phyloP scores from a whole-genome alignment of 1,140 invertebrate genomes.

The Cardiocondyla obscurior region DNA sequence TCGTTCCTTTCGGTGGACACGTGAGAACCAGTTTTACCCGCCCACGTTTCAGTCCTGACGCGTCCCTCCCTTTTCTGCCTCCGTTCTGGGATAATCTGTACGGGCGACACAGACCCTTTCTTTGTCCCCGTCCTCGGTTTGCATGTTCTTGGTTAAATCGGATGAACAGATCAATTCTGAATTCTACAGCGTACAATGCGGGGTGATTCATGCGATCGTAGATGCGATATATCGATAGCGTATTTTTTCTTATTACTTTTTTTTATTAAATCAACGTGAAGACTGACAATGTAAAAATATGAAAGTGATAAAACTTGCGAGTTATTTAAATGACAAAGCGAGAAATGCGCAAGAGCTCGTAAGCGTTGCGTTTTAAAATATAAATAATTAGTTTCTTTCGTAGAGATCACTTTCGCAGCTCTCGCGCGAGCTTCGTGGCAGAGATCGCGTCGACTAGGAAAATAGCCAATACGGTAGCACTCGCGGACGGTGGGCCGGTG shows the following conservation, averaged over 20 bases:
- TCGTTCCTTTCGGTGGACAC: conserved; percentile 47
- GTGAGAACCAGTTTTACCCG: conserved; percentile 76
- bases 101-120: neutral
- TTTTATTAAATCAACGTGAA: neutral
- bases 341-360: neutral
- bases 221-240: neutral
- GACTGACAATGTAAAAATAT: neutral
- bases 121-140: conserved; percentile 34
- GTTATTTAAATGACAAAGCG: neutral
- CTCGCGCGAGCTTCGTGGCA: conserved; percentile 53
- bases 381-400: neutral
- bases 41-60: conserved; percentile 68
- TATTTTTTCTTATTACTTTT: neutral
- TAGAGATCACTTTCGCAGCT: conserved; percentile 19
- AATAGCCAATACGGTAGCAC: conserved; percentile 64
- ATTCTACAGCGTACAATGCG: neutral
- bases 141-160: conserved; percentile 10
- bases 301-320: neutral
- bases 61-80: conserved; percentile 48
- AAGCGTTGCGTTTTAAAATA: neutral
- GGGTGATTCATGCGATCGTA: neutral
- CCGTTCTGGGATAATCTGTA: conserved; percentile 53
- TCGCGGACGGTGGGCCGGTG: conserved; percentile 57
- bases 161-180: conserved; percentile 9
- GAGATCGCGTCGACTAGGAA: conserved; percentile 28